Conservation (phyloP, 2,888 invertebrate genomes). For the Apodemia hepburni region DNA sequence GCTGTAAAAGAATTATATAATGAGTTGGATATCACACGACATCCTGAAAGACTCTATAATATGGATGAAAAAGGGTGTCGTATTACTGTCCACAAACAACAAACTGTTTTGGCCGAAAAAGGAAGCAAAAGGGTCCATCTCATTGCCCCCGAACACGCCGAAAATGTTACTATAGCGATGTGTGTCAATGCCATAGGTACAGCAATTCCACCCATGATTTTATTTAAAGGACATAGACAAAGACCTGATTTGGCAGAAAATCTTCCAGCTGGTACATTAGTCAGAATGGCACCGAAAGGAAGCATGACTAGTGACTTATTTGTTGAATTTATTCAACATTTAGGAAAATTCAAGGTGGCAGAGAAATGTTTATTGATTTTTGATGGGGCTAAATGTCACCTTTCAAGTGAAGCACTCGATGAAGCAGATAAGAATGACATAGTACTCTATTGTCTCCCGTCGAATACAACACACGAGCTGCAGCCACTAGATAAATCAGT, state of each 20-base stretch:
- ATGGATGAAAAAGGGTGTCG: conserved; percentile 28
- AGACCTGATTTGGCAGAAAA: background rate
- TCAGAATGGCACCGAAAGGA: background rate
- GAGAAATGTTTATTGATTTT: background rate
- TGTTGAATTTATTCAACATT: background rate
- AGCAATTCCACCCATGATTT: background rate
- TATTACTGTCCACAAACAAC: conserved; percentile 32
- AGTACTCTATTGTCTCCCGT: background rate
- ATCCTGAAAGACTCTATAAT: conserved; percentile 31
- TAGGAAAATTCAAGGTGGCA: background rate
- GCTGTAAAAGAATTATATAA: conserved; percentile 27
- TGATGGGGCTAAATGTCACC: background rate
- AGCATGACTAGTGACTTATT: background rate
- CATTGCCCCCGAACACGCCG: conserved; percentile 25
- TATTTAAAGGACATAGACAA: background rate
- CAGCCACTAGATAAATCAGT: background rate
- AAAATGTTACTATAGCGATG: conserved; percentile 24
- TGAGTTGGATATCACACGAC: conserved; percentile 28
- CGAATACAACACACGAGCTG: background rate
- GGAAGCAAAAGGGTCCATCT: conserved; percentile 23
- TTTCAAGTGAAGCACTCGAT: background rate
- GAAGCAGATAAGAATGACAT: background rate
- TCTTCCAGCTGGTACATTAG: background rate
- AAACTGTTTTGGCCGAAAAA: conserved; percentile 18
- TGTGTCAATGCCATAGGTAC: background rate